Evolutionary conservation across 2,888 invertebrate species (phyloP), one percentile per base, ranked within the genome.

Genomic region (Leptinotarsa tumamoca): DNA sequence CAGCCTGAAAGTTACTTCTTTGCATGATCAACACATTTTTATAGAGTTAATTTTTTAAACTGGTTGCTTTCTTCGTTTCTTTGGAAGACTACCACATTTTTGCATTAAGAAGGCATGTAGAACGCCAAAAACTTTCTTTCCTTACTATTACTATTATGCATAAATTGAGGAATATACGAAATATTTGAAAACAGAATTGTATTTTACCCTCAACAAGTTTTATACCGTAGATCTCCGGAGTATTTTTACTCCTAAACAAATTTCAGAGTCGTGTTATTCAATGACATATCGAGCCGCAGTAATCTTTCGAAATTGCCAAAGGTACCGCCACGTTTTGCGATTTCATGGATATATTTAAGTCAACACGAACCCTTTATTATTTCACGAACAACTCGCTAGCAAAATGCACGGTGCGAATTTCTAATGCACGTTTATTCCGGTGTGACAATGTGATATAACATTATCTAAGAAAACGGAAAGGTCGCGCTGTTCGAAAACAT

Each of bases 371-470:
- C 58, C 21, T 63, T 33, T 17, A 63, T 58, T 15, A 63, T 18
- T 33, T 13, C 14, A n/a, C 17, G 27, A 63, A 33, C 27, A n/a
- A 63, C 13, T 51, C 51, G 33, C 33, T 14, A 27, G 15, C n/a
- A 63, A 63, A 63, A 15, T 33, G n/a, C 33, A 63, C n/a, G 63
- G 10, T 33, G 18, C 33, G n/a, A 63, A 15, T 63, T 7, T 18
- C 33, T 7, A 63, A 63, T 27, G 63, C 63, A 63, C 63, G 17
- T 27, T 27, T 27, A 33, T 63, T 33, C 7, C 33, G 1, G 33
- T 33, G 63, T 63, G 63, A 63, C 63, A 63, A 33, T 63, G 10
- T n/a, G 10, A 33, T 63, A 43, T 51, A 17, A 51, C 14, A 58
- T 21, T 15, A 58, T 58, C 58, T 15, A 13, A 63, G 27, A 33